Conservation (phyloP, 1,140 invertebrate species). For the Penaeus indicus region DNA sequence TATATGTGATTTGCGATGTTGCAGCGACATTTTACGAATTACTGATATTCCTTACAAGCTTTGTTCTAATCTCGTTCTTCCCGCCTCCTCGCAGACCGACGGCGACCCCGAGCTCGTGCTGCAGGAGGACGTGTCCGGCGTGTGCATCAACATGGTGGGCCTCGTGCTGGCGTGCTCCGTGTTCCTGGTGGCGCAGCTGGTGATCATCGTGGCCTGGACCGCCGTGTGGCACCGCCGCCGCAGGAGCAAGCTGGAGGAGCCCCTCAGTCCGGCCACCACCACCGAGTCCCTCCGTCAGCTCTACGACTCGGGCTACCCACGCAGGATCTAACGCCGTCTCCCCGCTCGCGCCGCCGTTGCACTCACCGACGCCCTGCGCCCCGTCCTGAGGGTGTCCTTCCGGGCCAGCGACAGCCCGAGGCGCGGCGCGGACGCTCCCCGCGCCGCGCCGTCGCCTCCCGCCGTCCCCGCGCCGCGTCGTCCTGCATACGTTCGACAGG, state of each 20-base stretch:
- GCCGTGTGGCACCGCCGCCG: constrained; percentile 85
- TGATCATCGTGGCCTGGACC: constrained; percentile 85
- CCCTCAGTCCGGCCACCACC: constrained; percentile 76
- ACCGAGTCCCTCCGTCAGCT: constrained; percentile 84
- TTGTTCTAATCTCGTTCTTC: background rate
- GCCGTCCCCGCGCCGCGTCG: constrained; percentile 5
- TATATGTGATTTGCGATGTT: too few species aligned
- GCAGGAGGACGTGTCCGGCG: constrained; percentile 69
- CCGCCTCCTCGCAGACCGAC: constrained; percentile 45
- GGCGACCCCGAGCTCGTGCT: constrained; percentile 67
- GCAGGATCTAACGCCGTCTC: constrained; percentile 79
- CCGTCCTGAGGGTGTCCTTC: constrained; percentile 35
- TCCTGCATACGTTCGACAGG: constrained; percentile 47
- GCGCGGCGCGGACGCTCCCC: background rate
- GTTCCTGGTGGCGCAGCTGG: constrained; percentile 85
- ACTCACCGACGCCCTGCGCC: constrained; percentile 27
- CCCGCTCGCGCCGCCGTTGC: constrained; percentile 50
- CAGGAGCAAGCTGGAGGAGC: constrained; percentile 73
- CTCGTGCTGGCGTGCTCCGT: constrained; percentile 84
- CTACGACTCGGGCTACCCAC: constrained; percentile 86
- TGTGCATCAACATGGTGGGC: constrained; percentile 83
- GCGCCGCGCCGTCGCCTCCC: constrained; percentile 19
- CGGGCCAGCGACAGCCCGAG: background rate
- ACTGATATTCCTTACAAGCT: background rate
- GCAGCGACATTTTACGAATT: too few species aligned